Evolutionary conservation across 2,113 vertebrate genomes (phyloP).

Genomic region (Callocephalon fimbriatum): DNA sequence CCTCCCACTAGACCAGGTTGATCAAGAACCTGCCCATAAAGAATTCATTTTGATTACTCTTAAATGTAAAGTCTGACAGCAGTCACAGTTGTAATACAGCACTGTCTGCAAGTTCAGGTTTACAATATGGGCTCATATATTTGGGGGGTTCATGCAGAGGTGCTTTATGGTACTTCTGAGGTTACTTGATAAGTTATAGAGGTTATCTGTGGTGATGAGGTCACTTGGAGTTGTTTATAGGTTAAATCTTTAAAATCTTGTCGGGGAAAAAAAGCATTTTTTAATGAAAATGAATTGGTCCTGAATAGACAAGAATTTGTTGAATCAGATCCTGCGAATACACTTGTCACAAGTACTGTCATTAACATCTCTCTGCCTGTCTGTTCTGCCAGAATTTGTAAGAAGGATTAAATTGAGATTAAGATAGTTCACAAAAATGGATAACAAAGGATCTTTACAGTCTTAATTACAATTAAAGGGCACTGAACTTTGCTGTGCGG

Average conservation of each 20-base stretch:
- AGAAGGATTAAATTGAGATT: neutral
- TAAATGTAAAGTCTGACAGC: neutral
- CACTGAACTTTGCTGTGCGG: neutral
- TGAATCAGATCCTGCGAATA: neutral
- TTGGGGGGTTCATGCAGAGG: neutral
- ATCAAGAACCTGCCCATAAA: neutral
- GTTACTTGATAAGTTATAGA: neutral
- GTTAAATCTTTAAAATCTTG: neutral
- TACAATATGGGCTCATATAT: fast-evolving
- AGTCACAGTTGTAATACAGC: fast-evolving
- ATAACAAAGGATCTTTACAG: neutral
- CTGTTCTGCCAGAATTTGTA: neutral
- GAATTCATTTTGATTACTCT: neutral
- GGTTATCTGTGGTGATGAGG: neutral
- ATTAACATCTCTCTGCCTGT: neutral
- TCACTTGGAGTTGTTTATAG: neutral
- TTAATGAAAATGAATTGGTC: neutral
- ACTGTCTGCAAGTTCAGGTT: neutral
- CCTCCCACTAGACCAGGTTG: neutral
- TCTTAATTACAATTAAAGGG: neutral
- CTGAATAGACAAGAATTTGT: neutral
- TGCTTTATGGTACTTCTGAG: neutral
- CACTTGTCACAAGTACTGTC: neutral
- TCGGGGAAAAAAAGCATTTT: fast-evolving
- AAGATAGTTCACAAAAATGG: neutral